phyloP scores from a whole-genome alignment of 2,888 invertebrate genomes.

The Byasa hedistus region DNA sequence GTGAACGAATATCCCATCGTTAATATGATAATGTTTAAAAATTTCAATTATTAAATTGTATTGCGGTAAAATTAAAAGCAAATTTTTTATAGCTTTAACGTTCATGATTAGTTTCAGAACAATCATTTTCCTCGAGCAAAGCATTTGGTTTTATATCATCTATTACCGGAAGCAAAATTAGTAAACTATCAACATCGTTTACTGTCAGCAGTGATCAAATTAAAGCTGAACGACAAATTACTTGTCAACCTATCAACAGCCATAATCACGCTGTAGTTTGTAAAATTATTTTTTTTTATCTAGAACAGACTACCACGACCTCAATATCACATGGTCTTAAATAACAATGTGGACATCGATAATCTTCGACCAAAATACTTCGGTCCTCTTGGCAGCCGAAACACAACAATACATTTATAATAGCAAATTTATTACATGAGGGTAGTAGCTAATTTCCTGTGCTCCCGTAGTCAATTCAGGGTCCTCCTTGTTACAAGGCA shows the following conservation, averaged over 20 bases:
- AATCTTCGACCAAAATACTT: too few species aligned
- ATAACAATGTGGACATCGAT: too few species aligned
- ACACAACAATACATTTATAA: too few species aligned
- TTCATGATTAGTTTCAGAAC: constrained; percentile 14
- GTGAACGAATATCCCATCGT: constrained; percentile 48
- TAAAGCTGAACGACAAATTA: constrained; percentile 27
- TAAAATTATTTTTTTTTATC: background rate
- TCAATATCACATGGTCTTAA: too few species aligned
- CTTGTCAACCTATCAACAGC: background rate
- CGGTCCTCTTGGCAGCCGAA: too few species aligned
- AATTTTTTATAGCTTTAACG: constrained; percentile 17
- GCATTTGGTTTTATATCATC: background rate
- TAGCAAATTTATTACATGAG: too few species aligned
- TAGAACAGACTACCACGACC: too few species aligned
- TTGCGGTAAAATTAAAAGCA: constrained; percentile 37
- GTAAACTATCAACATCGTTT: constrained; percentile 36
- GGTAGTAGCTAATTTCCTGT: too few species aligned
- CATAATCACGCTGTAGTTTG: background rate
- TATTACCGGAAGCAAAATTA: constrained; percentile 17
- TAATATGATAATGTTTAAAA: constrained; percentile 54
- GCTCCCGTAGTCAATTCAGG: too few species aligned
- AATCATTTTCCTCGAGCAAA: background rate
- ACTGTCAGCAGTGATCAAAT: constrained; percentile 52
- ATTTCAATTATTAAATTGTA: constrained; percentile 48
- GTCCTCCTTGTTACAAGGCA: too few species aligned